Percentiles rank a stretch among this genome's conserved stretches.
These are phyloP conservation scores for Eulemur rubriventer DNA, from an alignment of 2,797 vertebrate species.

Conservation along the genomic window DNA sequence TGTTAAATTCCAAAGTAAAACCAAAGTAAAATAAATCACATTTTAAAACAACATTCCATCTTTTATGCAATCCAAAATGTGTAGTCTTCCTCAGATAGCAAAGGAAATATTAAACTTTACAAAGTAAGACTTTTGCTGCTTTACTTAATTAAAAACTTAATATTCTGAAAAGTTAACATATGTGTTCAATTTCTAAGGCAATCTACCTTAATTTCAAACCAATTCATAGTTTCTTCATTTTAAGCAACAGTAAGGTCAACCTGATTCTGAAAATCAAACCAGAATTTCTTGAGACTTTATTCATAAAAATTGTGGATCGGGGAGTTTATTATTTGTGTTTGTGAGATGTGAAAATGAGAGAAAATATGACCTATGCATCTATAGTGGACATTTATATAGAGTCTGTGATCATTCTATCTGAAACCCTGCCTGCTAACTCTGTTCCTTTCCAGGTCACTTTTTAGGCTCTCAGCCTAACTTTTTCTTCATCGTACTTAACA, in stretches of 20 bases:
- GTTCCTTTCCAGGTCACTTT: background rate
- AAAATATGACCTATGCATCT: background rate
- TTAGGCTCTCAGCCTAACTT: background rate
- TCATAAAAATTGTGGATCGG: background rate
- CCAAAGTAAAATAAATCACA: conserved; percentile 28
- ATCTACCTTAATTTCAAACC: conserved; percentile 31
- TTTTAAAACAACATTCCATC: background rate
- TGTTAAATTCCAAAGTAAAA: conserved; percentile 42
- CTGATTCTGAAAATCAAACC: conserved; percentile 43
- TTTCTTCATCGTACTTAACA: background rate
- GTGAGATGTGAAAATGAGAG: background rate
- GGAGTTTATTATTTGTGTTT: background rate
- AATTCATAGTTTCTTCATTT: conserved; percentile 28
- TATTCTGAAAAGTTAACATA: conserved; percentile 19
- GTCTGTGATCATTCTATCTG: background rate
- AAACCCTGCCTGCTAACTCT: background rate
- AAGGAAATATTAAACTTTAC: conserved; percentile 14
- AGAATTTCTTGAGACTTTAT: background rate
- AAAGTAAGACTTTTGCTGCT: background rate
- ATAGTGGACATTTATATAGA: background rate
- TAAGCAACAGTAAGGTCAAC: background rate
- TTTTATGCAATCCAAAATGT: background rate
- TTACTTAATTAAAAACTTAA: background rate
- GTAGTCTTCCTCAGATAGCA: background rate
- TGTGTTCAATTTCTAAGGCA: conserved; percentile 6